phyloP scores from a whole-genome alignment of 2,797 vertebrate species.

The Chelidonichthys spinosus region DNA sequence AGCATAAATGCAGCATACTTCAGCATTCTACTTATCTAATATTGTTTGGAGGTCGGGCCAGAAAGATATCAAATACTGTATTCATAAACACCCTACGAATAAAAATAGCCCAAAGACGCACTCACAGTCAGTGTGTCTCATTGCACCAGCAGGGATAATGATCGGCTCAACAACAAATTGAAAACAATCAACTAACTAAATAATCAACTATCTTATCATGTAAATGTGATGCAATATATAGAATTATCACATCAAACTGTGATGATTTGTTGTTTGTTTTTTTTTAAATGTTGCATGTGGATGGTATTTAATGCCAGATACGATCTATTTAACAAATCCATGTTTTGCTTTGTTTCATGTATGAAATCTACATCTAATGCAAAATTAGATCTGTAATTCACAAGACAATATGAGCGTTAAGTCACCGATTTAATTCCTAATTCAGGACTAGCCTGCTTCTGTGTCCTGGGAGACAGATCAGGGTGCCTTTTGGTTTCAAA shows the following conservation, averaged over 20 bases:
- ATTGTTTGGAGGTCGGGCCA: too few relatives aligned
- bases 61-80: too few relatives aligned
- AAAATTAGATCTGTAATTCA: not conserved
- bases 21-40: too few relatives aligned
- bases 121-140: too few relatives aligned
- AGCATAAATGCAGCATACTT: not conserved
- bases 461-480: slow-evolving; percentile 13
- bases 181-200: not conserved
- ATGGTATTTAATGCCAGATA: not conserved
- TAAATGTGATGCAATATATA: not conserved
- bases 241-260: not conserved
- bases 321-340: not conserved
- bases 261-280: not conserved
- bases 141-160: not conserved
- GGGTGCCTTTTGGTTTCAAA: slow-evolving; percentile 4
- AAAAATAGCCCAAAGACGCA: too few relatives aligned
- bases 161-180: not conserved
- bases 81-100: too few relatives aligned
- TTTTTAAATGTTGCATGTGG: not conserved
- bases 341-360: not conserved
- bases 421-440: slow-evolving; percentile 36
- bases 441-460: slow-evolving; percentile 46
- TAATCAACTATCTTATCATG: not conserved
- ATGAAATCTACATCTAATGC: not conserved
- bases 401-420: not conserved